Conservation (phyloP, 2,888 invertebrate species). For the Drosophila helvetica region DNA sequence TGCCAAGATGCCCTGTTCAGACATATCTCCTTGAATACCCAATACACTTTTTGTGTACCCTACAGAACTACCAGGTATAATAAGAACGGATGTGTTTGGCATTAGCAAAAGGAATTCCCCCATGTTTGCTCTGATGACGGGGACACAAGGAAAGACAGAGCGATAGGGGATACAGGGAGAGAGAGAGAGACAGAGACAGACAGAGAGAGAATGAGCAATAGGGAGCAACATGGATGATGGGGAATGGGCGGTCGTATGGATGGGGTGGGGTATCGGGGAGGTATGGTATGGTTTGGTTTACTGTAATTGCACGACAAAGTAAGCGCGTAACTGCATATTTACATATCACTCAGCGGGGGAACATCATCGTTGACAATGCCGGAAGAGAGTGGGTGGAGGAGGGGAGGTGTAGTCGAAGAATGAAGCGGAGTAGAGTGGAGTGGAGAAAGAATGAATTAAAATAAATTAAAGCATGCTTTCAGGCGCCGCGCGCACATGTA, state of each 20-base stretch:
- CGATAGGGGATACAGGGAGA: background rate
- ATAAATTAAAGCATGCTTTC: conserved; percentile 80
- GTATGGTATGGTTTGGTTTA: conserved; percentile 43
- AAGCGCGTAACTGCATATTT: conserved; percentile 80
- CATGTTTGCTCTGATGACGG: conserved; percentile 61
- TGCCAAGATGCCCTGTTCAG: too few species aligned
- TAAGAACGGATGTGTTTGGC: conserved; percentile 75
- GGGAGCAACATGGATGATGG: background rate
- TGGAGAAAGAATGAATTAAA: conserved; percentile 71
- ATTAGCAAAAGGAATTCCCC: conserved; percentile 73
- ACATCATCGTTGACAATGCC: background rate
- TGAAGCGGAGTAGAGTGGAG: conserved; percentile 10
- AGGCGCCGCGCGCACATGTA: conserved; percentile 73
- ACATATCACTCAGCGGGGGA: conserved; percentile 68
- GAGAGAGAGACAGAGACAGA: background rate
- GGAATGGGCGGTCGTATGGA: background rate
- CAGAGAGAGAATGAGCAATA: background rate
- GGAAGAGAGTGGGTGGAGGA: background rate
- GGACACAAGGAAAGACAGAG: background rate
- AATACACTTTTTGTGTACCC: background rate
- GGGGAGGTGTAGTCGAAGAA: conserved; percentile 23
- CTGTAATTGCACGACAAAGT: conserved; percentile 79
- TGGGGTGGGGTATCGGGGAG: conserved; percentile 26
- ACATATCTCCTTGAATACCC: too few species aligned
- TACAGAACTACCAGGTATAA: background rate